A percentile compares a stretch with the other conserved stretches of the same genome.
These are phyloP conservation scores for Parnassius smintheus DNA, from an alignment of 2,888 invertebrate species.

Conservation along the genomic window DNA sequence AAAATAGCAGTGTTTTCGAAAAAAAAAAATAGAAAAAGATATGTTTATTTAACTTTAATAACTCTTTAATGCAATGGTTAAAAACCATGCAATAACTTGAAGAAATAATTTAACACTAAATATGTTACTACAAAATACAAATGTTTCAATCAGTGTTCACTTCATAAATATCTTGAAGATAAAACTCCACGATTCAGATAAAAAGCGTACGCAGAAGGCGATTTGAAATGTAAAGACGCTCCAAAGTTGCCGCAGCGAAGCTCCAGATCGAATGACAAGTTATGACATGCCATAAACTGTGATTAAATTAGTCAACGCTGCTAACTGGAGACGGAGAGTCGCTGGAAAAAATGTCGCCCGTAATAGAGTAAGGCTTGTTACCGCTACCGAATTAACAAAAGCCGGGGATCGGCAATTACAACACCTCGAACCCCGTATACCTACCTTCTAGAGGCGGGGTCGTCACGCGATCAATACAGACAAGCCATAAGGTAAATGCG, in stretches of 20 bases:
- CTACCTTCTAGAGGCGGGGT: constrained; percentile 22
- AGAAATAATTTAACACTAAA: background rate
- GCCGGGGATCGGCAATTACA: constrained; percentile 67
- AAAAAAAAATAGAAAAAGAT: background rate
- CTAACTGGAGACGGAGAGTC: constrained; percentile 55
- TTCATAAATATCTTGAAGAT: constrained; percentile 18
- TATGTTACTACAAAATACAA: constrained; percentile 9
- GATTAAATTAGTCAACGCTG: constrained; percentile 37
- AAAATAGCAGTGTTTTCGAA: too few species aligned
- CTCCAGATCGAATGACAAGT: constrained; percentile 18
- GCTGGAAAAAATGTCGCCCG: constrained; percentile 61
- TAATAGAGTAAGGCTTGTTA: constrained; percentile 68
- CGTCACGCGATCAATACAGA: constrained; percentile 22
- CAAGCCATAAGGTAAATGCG: constrained; percentile 30
- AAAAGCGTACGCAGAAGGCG: constrained; percentile 16
- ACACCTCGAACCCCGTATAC: constrained; percentile 40
- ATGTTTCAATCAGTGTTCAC: constrained; percentile 21
- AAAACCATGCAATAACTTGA: background rate
- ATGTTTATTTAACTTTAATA: too few species aligned
- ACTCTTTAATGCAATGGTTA: background rate
- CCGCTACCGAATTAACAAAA: constrained; percentile 75
- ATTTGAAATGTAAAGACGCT: constrained; percentile 6
- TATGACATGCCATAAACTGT: constrained; percentile 34
- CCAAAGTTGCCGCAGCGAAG: background rate
- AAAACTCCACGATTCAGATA: constrained; percentile 9